phyloP scores from a whole-genome alignment of 2,888 invertebrate species.

The Leuctra nigra region DNA sequence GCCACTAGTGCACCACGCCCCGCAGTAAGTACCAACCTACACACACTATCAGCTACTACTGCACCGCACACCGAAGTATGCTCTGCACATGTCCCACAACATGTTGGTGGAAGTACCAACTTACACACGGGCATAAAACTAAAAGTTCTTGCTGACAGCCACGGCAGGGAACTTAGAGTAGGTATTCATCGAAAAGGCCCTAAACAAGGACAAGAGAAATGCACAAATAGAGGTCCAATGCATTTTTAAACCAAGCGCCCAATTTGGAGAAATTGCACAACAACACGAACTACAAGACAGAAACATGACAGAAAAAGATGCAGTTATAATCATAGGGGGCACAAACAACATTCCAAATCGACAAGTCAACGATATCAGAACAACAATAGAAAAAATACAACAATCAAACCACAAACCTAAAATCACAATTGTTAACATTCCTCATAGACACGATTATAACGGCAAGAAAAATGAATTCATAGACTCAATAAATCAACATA shows the following conservation, averaged over 20 bases:
- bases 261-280: neutral
- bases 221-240: neutral
- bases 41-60: too few relatives aligned
- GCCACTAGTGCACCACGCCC: too few relatives aligned
- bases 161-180: neutral
- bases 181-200: neutral
- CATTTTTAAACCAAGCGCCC: neutral
- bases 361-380: neutral
- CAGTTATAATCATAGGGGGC: neutral
- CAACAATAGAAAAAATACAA: neutral
- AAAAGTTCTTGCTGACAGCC: too few relatives aligned
- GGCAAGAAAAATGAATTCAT: neutral
- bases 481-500: neutral
- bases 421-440: neutral
- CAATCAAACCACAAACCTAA: neutral
- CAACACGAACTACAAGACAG: neutral
- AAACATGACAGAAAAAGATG: neutral
- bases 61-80: too few relatives aligned
- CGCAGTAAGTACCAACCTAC: too few relatives aligned
- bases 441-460: neutral
- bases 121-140: too few relatives aligned
- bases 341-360: neutral
- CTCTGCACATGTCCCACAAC: too few relatives aligned
- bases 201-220: neutral
- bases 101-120: too few relatives aligned